A percentile compares a stretch with the other conserved stretches of the same genome.
phyloP scores from a whole-genome alignment of 2,888 invertebrate genomes.

The Stratiomys singularior region DNA sequence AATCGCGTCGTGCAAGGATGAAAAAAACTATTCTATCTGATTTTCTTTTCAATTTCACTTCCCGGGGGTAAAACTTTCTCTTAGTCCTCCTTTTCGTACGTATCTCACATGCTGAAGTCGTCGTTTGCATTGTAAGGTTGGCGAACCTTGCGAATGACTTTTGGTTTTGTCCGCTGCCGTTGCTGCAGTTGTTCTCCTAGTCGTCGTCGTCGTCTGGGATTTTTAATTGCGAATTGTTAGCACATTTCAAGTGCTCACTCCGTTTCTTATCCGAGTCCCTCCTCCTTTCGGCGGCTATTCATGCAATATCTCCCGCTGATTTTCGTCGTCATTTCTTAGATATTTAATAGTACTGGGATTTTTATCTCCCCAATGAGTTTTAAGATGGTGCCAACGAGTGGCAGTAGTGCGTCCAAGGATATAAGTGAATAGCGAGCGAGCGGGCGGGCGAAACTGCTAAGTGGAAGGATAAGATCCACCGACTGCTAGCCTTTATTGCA shows the following conservation, averaged over 20 bases:
- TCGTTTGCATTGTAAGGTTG: constrained; percentile 7
- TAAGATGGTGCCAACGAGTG: neutral
- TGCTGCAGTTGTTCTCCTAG: neutral
- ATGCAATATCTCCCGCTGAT: too few relatives aligned
- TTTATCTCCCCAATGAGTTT: constrained; percentile 17
- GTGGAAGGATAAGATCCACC: neutral
- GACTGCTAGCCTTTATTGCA: neutral
- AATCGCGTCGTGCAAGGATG: neutral
- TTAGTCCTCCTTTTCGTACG: neutral
- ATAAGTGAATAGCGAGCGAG: neutral
- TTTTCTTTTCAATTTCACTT: constrained; percentile 20
- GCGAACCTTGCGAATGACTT: constrained; percentile 19
- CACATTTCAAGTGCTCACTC: constrained; percentile 21
- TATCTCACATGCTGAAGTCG: neutral
- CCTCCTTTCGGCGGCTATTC: too few relatives aligned
- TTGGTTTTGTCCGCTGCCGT: neutral
- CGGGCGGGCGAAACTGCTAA: neutral
- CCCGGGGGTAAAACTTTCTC: neutral
- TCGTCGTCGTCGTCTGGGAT: constrained; percentile 14
- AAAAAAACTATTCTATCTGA: constrained; percentile 16
- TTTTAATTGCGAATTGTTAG: constrained; percentile 36
- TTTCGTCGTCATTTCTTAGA: neutral
- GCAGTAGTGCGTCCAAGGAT: neutral
- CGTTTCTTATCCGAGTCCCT: too few relatives aligned
- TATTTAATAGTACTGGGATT: constrained; percentile 14